phyloP scores from a whole-genome alignment of 2,888 invertebrate genomes.

The Pandemis corylana region DNA sequence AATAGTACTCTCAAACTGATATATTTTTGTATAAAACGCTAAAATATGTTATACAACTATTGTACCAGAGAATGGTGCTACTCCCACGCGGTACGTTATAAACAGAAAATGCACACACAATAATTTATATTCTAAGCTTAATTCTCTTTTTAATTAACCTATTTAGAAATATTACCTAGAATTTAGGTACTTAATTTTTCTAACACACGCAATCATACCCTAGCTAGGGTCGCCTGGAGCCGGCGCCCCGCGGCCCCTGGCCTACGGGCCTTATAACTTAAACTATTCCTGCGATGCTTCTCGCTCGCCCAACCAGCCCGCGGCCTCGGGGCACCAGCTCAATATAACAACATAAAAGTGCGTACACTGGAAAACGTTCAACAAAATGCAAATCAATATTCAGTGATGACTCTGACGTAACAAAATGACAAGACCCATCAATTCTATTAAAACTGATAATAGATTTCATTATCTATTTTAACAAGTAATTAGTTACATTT shows the following conservation, averaged over 20 bases:
- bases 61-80: conserved; percentile 74
- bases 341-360: conserved; percentile 63
- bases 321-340: conserved; percentile 10
- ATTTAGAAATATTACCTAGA: conserved; percentile 76
- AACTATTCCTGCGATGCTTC: not conserved
- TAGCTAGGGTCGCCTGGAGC: conserved; percentile 54
- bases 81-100: conserved; percentile 68
- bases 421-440: conserved; percentile 47
- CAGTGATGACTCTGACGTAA: conserved; percentile 57
- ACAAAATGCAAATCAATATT: conserved; percentile 60
- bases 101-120: conserved; percentile 84
- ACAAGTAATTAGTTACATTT: conserved; percentile 41
- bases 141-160: conserved; percentile 73
- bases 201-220: conserved; percentile 73
- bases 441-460: conserved; percentile 46
- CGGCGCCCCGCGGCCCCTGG: not conserved
- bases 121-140: conserved; percentile 82
- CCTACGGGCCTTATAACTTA: conserved; percentile 32
- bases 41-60: conserved; percentile 78
- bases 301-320: not conserved
- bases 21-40: conserved; percentile 82
- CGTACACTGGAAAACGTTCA: conserved; percentile 63
- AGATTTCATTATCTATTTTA: conserved; percentile 58
- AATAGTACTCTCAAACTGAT: conserved; percentile 82
- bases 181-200: conserved; percentile 75